A percentile compares a stretch with the other conserved stretches of the same genome.
Evolutionary conservation across 2,113 vertebrate genomes (phyloP).

Genomic region (Salvelinus fontinalis): DNA sequence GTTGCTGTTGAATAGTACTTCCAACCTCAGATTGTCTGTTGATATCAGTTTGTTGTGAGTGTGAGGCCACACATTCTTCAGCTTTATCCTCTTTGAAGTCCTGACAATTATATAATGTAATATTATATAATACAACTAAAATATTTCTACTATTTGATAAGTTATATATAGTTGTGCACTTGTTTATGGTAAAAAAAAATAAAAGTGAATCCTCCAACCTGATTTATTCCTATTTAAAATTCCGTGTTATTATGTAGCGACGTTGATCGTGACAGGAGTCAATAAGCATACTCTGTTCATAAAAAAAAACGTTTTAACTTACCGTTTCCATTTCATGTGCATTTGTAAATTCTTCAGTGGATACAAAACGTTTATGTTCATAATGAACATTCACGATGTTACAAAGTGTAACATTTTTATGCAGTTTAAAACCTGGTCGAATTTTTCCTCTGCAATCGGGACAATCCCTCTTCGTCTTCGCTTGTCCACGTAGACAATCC

Average conservation of each 20-base stretch:
- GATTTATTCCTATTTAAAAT: no score
- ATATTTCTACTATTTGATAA: not conserved
- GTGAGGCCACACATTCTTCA: not conserved
- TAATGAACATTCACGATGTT: slow-evolving; percentile 30
- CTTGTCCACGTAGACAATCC: not conserved
- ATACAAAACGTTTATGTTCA: not conserved
- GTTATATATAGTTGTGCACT: no score
- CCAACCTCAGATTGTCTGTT: not conserved
- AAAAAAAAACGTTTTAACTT: not conserved
- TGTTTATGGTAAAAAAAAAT: not conserved
- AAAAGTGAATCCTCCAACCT: not conserved
- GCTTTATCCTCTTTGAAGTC: not conserved
- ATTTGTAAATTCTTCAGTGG: not conserved
- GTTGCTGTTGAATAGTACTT: not conserved
- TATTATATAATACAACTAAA: not conserved
- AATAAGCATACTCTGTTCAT: no score
- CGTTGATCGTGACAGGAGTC: no score
- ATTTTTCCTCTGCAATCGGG: slow-evolving; percentile 30
- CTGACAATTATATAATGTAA: not conserved
- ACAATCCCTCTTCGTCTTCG: slow-evolving; percentile 13
- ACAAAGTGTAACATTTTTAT: slow-evolving; percentile 35
- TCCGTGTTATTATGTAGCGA: no score
- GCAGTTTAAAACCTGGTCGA: not conserved
- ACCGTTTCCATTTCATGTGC: not conserved
- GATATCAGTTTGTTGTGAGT: not conserved